Evolutionary conservation across 2,888 invertebrate genomes (phyloP).

Genomic region (Phragmatobia fuliginosa): DNA sequence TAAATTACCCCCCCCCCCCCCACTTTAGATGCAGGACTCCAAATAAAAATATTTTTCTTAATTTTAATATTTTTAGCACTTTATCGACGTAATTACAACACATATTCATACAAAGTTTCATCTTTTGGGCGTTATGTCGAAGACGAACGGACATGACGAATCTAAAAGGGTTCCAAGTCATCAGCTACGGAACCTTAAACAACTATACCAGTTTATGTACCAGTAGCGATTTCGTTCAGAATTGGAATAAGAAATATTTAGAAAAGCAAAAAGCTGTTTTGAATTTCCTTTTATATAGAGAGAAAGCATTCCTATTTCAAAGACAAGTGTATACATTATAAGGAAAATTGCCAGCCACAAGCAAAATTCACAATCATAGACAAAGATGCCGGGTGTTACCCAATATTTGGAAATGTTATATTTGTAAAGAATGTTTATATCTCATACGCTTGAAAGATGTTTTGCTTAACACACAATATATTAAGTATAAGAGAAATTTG

Average conservation of each 20-base stretch:
- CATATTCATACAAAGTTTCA: too few species aligned
- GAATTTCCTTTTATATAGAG: slow-evolving; percentile 13
- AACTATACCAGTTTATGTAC: background rate
- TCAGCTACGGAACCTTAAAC: too few species aligned
- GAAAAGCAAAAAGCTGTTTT: slow-evolving; percentile 10
- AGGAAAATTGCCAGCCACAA: slow-evolving; percentile 10
- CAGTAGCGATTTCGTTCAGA: slow-evolving; percentile 1
- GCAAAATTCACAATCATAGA: slow-evolving; percentile 6
- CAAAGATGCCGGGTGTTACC: slow-evolving; percentile 5
- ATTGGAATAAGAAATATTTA: slow-evolving; percentile 9
- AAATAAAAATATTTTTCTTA: too few species aligned
- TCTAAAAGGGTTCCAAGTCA: too few species aligned
- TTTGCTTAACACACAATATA: background rate
- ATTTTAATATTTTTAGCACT: too few species aligned
- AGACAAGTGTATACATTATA: slow-evolving; percentile 12
- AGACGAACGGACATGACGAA: too few species aligned
- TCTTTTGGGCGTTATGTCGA: too few species aligned
- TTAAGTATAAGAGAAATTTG: background rate
- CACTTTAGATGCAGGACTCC: too few species aligned
- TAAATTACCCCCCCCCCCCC: too few species aligned
- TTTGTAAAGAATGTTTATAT: background rate
- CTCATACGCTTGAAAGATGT: background rate
- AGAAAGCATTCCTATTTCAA: slow-evolving; percentile 12
- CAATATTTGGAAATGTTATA: background rate
- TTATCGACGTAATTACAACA: too few species aligned